Evolutionary conservation across 2,113 vertebrate genomes (phyloP).

Genomic region (Oncorhynchus mykiss): DNA sequence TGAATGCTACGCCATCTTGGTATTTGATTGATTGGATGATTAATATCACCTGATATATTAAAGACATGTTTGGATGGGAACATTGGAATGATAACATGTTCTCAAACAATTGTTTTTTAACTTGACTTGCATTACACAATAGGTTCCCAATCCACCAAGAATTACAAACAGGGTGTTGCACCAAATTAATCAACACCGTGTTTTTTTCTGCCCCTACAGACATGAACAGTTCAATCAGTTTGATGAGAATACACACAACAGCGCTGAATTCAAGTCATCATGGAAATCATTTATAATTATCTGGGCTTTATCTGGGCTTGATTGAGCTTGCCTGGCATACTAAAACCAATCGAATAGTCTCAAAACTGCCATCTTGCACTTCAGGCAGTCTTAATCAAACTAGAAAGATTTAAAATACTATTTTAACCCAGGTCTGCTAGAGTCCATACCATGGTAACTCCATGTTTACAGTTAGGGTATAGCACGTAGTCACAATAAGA

Average conservation of each 20-base stretch:
- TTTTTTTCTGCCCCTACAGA: background rate
- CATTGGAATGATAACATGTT: background rate
- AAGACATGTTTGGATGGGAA: conserved; percentile 25
- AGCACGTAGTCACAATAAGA: background rate
- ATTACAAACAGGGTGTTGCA: background rate
- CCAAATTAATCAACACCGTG: background rate
- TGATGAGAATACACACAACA: background rate
- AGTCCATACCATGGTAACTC: background rate
- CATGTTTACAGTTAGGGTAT: background rate
- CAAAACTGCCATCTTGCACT: too few species aligned
- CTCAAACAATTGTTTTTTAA: background rate
- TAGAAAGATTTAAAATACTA: too few species aligned
- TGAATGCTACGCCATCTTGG: too few species aligned
- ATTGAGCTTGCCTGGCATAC: too few species aligned
- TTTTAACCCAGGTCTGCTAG: background rate
- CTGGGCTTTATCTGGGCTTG: too few species aligned
- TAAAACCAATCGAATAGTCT: too few species aligned
- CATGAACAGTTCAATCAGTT: background rate
- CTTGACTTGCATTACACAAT: too few species aligned
- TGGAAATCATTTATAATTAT: too few species aligned
- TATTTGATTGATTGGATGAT: conserved; percentile 8
- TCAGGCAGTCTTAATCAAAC: too few species aligned
- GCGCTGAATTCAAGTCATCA: background rate
- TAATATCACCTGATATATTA: conserved; percentile 24
- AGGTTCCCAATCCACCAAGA: background rate